Evolutionary conservation across 1,140 invertebrate genomes (phyloP).

Genomic region (Drosophila lacertosa): DNA sequence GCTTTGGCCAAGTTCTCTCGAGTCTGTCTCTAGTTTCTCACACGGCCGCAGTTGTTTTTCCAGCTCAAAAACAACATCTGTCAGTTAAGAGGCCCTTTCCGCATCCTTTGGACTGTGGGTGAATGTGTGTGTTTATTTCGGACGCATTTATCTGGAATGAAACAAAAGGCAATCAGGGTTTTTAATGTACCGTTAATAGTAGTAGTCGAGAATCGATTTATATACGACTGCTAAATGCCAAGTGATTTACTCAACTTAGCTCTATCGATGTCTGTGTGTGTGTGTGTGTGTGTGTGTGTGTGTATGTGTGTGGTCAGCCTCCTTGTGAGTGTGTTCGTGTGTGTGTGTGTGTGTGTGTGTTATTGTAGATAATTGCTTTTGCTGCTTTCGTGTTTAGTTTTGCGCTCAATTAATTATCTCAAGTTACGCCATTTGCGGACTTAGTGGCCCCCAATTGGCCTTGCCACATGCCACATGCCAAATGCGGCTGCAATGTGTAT

Average conservation of each 20-base stretch:
- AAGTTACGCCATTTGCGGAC: conserved; percentile 72
- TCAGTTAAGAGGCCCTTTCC: conserved; percentile 29
- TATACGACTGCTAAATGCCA: conserved; percentile 73
- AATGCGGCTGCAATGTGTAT: conserved; percentile 65
- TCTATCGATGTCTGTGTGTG: neutral
- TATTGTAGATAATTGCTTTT: conserved; percentile 79
- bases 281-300: conserved; percentile 5
- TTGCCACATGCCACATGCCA: conserved; percentile 21
- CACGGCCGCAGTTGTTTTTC: conserved; percentile 21
- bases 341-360: conserved; percentile 32
- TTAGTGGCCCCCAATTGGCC: conserved; percentile 50
- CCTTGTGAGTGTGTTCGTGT: conserved; percentile 8
- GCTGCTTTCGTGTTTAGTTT: conserved; percentile 75
- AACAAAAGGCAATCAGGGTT: conserved; percentile 75
- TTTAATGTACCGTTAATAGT: conserved; percentile 80
- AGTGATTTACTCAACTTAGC: conserved; percentile 64
- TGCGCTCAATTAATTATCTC: conserved; percentile 80
- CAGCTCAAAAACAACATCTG: conserved; percentile 52
- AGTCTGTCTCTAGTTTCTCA: neutral
- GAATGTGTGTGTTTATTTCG: conserved; percentile 31
- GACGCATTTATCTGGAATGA: conserved; percentile 70
- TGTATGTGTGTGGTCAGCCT: conserved; percentile 19
- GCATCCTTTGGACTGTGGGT: conserved; percentile 32
- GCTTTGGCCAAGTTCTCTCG: neutral
- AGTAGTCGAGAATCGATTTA: conserved; percentile 72